A percentile compares a stretch with the other conserved stretches of the same genome.
phyloP scores from a whole-genome alignment of 2,797 vertebrate species.

The Eurystomus glaucurus region DNA sequence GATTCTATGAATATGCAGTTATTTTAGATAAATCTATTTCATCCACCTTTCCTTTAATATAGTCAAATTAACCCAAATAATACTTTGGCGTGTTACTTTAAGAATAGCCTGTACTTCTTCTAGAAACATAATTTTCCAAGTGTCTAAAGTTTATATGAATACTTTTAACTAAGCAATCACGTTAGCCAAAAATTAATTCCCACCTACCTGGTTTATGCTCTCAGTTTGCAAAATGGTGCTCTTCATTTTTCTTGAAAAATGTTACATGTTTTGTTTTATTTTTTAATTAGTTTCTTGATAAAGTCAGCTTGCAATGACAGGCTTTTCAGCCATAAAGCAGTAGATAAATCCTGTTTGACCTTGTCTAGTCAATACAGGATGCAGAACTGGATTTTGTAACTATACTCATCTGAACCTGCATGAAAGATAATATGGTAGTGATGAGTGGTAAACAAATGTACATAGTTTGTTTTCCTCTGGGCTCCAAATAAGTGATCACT shows the following conservation, averaged over 20 bases:
- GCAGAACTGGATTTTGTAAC: not conserved
- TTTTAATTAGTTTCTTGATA: not conserved
- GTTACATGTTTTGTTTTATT: not conserved
- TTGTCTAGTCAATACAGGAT: not conserved
- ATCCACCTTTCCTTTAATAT: not conserved
- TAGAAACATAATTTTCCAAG: not conserved
- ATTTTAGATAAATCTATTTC: not conserved
- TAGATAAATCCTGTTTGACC: not conserved
- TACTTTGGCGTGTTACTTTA: not conserved
- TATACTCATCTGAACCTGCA: not conserved
- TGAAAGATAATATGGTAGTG: not conserved
- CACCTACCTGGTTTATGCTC: not conserved
- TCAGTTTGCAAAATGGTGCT: not conserved
- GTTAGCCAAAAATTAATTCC: not conserved
- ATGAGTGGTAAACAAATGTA: not conserved
- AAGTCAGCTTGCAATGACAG: not conserved
- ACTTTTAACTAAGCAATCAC: not conserved
- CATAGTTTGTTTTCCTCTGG: not conserved
- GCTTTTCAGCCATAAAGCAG: not conserved
- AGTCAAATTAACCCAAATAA: not conserved
- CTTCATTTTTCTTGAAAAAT: not conserved
- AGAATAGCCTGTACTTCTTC: not conserved
- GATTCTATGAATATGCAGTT: not conserved
- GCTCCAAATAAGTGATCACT: not conserved
- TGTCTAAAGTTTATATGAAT: not conserved